Evolutionary conservation across 2,888 invertebrate genomes (phyloP), one percentile per base, ranked within the genome.

Genomic region (Mellilla xanthometata): DNA sequence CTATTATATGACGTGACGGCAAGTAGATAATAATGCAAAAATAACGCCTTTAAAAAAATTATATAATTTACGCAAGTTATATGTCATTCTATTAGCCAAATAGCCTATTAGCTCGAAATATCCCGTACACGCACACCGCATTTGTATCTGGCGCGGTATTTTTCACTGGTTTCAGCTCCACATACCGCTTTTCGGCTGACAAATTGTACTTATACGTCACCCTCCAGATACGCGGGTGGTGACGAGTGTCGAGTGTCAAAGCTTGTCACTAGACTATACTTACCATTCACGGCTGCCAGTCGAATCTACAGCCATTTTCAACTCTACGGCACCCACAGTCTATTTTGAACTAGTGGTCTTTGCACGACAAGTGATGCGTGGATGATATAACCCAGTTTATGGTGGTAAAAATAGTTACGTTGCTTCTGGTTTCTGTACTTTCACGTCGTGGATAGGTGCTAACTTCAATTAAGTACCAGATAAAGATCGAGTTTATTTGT

Each of bases 121-220:
- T 41, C 38, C 38, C 26, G 9, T 29, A 41, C 38, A 33, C 41
- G 38, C 36, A 32, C 33, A 32, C 33, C 41, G 8, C 47, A 47
- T 47, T 48, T 41, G 34, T 34, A 11, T 2, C 22, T 31, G 12
- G 11, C 38, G 36, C 12, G 46, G 33, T 39, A 45, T 62, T 66
- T 65, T 67, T 63, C 60, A 68, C 49, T 41, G 65, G 66, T 65
- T 62, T 57, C 60, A 58, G 60, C 53, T 60, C 49, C 51, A 56
- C 54, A 58, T 51, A 56, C 65, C 64, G 68, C 65, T 68, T 65
- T 62, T 61, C 56, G 58, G 62, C 65, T 68, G 73, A 76, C 74
- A 78, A 81, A 80, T 76, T 73, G 68, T 66, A 62, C 74, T 78
- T 77, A 77, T 81, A 72, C 68, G 70, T 75, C 78, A 73, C 72